Evolutionary conservation across 2,797 vertebrate species (phyloP).

Genomic region (Micromesistius poutassou): DNA sequence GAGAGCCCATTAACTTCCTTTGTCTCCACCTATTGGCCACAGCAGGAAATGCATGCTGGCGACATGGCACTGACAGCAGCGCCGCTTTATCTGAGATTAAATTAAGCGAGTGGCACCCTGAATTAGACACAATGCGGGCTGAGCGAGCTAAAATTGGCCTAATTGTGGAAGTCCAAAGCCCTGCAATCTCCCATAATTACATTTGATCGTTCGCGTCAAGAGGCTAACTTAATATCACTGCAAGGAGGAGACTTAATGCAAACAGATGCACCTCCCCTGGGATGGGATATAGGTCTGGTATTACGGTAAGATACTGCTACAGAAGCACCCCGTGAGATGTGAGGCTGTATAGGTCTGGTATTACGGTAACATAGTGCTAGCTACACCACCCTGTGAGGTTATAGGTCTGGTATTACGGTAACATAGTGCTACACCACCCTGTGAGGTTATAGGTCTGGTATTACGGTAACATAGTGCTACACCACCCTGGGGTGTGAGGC

Average conservation of each 20-base stretch:
- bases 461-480: too few species aligned
- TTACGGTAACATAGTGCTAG: too few species aligned
- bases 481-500: too few species aligned
- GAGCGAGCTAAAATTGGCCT: constrained; percentile 47
- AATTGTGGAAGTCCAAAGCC: constrained; percentile 32
- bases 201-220: constrained; percentile 43
- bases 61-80: constrained; percentile 24
- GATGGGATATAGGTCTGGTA: not conserved
- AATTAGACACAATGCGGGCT: constrained; percentile 55
- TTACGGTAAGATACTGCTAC: too few species aligned
- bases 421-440: too few species aligned
- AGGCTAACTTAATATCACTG: constrained; percentile 42
- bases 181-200: constrained; percentile 51
- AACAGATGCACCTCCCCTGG: not conserved
- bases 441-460: too few species aligned
- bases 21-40: constrained; percentile 55
- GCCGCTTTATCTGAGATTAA: constrained; percentile 35
- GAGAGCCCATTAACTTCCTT: not conserved
- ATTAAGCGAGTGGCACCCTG: constrained; percentile 59
- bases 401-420: too few species aligned
- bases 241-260: constrained; percentile 20
- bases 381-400: too few species aligned
- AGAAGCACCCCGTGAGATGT: too few species aligned
- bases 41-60: not conserved
- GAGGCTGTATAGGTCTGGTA: too few species aligned